Conservation (phyloP, 2,797 vertebrate species). For the Crossoptilon crossoptilon region DNA sequence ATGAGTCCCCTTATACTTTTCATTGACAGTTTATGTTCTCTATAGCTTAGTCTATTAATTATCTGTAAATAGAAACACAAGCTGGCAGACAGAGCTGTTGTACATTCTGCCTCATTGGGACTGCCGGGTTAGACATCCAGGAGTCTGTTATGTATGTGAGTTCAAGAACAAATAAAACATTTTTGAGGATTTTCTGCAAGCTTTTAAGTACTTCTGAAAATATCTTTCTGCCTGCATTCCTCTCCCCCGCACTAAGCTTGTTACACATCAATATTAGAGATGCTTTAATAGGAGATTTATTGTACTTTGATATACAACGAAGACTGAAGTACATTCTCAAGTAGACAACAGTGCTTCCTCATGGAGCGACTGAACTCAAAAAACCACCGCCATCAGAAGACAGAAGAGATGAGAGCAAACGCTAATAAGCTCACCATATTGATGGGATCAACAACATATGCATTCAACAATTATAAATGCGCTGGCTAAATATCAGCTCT, state of each 20-base stretch:
- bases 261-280: background rate
- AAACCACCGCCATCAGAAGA: background rate
- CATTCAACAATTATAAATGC: background rate
- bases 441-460: rapidly evolving
- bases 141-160: background rate
- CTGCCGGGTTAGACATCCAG: background rate
- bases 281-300: background rate
- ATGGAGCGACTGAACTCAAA: background rate
- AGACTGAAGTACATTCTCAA: background rate
- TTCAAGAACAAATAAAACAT: background rate
- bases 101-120: background rate
- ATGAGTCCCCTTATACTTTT: background rate
- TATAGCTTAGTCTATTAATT: background rate
- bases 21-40: background rate
- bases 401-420: background rate
- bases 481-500: background rate
- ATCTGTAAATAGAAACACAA: background rate
- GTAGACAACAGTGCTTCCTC: background rate
- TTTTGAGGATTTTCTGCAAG: background rate
- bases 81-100: background rate
- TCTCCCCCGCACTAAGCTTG: background rate
- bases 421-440: background rate
- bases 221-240: background rate
- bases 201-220: background rate
- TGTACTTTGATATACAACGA: background rate